Conservation (phyloP, 2,113 vertebrate species). For the Garra rufa region DNA sequence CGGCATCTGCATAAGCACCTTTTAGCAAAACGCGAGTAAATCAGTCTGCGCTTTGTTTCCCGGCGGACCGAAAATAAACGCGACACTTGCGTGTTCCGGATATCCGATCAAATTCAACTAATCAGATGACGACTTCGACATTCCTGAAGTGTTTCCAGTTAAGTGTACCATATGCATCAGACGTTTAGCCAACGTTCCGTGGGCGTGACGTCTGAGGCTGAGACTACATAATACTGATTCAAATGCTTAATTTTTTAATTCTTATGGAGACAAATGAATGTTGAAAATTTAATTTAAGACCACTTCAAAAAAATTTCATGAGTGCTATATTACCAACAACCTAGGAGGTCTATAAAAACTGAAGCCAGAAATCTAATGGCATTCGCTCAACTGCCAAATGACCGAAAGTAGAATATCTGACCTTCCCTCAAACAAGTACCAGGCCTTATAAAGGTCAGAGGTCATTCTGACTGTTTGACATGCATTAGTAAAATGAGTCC, state of each 20-base stretch:
- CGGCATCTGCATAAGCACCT: no score
- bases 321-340: not conserved
- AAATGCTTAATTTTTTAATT: not conserved
- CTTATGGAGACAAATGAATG: not conserved
- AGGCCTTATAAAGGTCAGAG: not conserved
- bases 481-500: not conserved
- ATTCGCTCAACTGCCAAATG: not conserved
- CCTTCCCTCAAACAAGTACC: not conserved
- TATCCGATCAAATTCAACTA: no score
- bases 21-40: no score
- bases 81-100: no score
- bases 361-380: not conserved
- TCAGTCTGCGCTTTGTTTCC: no score
- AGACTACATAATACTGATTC: not conserved
- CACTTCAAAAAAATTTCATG: no score
- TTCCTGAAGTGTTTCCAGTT: no score
- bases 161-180: no score
- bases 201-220: no score
- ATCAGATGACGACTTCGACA: no score
- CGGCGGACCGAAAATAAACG: no score
- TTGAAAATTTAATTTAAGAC: not conserved
- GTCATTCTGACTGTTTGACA: not conserved
- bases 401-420: not conserved
- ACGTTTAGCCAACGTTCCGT: no score
- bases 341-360: not conserved